Evolutionary conservation across 1,140 invertebrate species (phyloP).

Genomic region (Aphidius ervi): DNA sequence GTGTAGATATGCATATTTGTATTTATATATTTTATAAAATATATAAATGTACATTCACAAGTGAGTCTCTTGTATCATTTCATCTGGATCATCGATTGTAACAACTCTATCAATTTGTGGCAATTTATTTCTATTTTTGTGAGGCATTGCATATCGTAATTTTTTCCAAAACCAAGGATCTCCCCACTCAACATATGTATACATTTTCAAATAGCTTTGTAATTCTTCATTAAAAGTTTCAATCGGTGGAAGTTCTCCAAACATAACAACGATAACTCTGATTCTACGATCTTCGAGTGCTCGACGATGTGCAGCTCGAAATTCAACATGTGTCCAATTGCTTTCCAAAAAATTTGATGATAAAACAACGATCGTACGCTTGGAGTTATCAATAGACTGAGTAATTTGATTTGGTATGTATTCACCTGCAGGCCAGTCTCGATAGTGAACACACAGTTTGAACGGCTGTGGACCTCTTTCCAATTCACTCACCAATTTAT

Average conservation of each 20-base stretch:
- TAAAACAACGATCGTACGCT: slow-evolving; percentile 77
- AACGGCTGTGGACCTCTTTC: slow-evolving; percentile 59
- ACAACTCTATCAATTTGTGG: too few species aligned
- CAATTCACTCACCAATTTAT: slow-evolving; percentile 64
- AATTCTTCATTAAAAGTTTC: slow-evolving; percentile 70
- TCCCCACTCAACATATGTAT: slow-evolving; percentile 82
- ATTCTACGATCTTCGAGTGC: slow-evolving; percentile 70
- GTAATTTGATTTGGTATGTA: slow-evolving; percentile 77
- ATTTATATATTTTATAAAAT: too few species aligned
- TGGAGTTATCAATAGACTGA: slow-evolving; percentile 71
- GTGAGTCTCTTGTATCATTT: too few species aligned
- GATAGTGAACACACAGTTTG: slow-evolving; percentile 72
- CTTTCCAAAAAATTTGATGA: slow-evolving; percentile 79
- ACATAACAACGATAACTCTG: slow-evolving; percentile 73
- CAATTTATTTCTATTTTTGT: slow-evolving; percentile 23
- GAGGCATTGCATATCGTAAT: slow-evolving; percentile 68
- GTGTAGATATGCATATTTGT: too few species aligned
- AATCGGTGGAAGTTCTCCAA: slow-evolving; percentile 66
- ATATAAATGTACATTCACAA: too few species aligned
- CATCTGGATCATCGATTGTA: too few species aligned
- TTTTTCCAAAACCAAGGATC: slow-evolving; percentile 86
- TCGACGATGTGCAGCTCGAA: slow-evolving; percentile 71
- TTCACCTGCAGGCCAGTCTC: slow-evolving; percentile 82
- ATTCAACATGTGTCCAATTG: slow-evolving; percentile 83
- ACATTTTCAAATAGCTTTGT: slow-evolving; percentile 72